phyloP scores from a whole-genome alignment of 2,113 vertebrate species.

The Drymodes brunneopygia region DNA sequence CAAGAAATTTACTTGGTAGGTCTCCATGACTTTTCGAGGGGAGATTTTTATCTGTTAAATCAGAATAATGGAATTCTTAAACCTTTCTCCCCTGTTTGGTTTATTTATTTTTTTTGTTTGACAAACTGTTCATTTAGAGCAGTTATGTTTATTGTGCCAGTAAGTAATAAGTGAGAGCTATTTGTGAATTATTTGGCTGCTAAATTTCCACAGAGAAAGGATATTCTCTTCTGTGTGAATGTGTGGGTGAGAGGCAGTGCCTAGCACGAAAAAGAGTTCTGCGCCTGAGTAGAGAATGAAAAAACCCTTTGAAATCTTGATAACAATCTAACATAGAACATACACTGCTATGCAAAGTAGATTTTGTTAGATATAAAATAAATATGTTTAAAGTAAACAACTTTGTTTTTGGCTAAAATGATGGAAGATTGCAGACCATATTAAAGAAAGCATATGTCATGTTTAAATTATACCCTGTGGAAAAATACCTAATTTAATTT shows the following conservation, averaged over 20 bases:
- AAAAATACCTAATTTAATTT: slow-evolving; percentile 4
- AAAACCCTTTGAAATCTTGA: background rate
- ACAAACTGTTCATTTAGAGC: background rate
- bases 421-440: background rate
- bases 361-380: background rate
- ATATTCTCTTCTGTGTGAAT: background rate
- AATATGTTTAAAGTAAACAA: background rate
- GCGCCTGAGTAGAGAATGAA: background rate
- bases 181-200: slow-evolving; percentile 7
- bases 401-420: slow-evolving; percentile 1
- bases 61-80: background rate
- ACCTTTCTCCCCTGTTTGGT: accelerated
- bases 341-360: background rate
- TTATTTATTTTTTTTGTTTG: background rate
- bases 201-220: background rate
- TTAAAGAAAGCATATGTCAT: background rate
- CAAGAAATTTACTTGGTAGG: slow-evolving; percentile 57
- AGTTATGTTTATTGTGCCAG: background rate
- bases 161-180: background rate
- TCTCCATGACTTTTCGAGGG: slow-evolving; percentile 42
- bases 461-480: background rate
- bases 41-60: slow-evolving; percentile 40
- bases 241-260: background rate
- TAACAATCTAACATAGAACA: background rate
- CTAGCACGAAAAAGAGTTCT: background rate